Conservation (phyloP, 2,888 invertebrate species). For the Tortricodes alternella region DNA sequence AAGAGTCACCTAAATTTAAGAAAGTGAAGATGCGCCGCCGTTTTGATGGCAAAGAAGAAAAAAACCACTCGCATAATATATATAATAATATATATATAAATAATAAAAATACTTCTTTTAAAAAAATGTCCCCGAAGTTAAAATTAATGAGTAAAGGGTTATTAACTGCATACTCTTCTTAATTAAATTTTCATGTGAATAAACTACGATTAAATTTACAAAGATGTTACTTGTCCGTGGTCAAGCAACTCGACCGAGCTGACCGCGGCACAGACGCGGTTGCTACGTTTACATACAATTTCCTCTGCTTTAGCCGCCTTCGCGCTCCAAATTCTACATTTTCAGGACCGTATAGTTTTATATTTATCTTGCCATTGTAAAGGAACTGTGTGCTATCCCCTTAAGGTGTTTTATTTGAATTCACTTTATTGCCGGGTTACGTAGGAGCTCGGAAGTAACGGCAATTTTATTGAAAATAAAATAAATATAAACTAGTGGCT, state of each 20-base stretch:
- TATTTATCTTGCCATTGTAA: slow-evolving; percentile 30
- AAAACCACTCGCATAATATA: too few relatives aligned
- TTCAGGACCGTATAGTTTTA: slow-evolving; percentile 34
- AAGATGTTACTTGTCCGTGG: neutral
- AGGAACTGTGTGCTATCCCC: slow-evolving; percentile 30
- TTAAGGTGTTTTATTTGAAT: slow-evolving; percentile 32
- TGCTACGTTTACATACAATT: slow-evolving; percentile 68
- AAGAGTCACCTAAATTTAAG: too few relatives aligned
- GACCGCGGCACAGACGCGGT: slow-evolving; percentile 37
- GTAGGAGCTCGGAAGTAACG: neutral
- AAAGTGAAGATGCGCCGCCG: too few relatives aligned
- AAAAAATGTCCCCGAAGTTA: too few relatives aligned
- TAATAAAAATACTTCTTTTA: too few relatives aligned
- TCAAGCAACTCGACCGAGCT: slow-evolving; percentile 23
- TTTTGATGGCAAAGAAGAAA: too few relatives aligned
- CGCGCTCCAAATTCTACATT: slow-evolving; percentile 47
- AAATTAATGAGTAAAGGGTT: too few relatives aligned
- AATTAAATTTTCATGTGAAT: too few relatives aligned
- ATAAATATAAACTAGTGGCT: neutral
- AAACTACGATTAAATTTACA: too few relatives aligned
- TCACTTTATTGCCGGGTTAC: slow-evolving; percentile 15
- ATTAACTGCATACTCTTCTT: too few relatives aligned
- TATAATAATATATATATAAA: too few relatives aligned
- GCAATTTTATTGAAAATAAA: slow-evolving; percentile 20
- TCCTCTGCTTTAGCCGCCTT: slow-evolving; percentile 55